Evolutionary conservation across 2,888 invertebrate species (phyloP).

Genomic region (Eupithecia vulgata): DNA sequence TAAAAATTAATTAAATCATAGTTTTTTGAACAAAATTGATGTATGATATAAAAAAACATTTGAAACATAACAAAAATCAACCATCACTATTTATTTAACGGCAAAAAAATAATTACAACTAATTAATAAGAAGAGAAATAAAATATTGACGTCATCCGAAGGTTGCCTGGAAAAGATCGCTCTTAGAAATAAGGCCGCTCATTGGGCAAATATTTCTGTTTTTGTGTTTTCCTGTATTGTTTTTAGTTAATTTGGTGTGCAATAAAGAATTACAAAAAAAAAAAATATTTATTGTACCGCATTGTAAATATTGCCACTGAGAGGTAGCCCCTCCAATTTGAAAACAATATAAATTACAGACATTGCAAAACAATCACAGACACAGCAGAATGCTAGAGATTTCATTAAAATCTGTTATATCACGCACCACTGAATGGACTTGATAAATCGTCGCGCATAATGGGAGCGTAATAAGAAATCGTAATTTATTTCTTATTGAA

Average conservation of each 20-base stretch:
- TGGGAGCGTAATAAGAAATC: slow-evolving; percentile 83
- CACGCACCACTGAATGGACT: slow-evolving; percentile 73
- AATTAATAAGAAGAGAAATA: no score
- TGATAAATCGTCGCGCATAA: slow-evolving; percentile 77
- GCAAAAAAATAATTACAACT: no score
- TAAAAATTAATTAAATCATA: no score
- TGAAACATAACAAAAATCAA: no score
- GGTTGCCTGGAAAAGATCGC: no score
- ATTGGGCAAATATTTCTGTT: background rate
- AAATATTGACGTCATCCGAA: no score
- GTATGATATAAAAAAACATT: no score
- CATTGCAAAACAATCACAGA: slow-evolving; percentile 40
- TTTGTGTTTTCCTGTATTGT: background rate
- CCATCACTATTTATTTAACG: no score
- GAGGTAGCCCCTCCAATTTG: background rate
- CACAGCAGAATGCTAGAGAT: slow-evolving; percentile 53
- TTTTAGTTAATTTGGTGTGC: background rate
- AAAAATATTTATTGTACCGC: no score
- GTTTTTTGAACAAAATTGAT: no score
- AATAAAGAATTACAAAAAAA: no score
- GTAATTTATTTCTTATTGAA: slow-evolving; percentile 84
- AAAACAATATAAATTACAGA: slow-evolving; percentile 2
- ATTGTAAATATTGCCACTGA: background rate
- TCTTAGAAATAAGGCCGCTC: no score
- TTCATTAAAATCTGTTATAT: slow-evolving; percentile 72